Conservation (phyloP, 2,888 invertebrate species). For the Agrotis segetum region DNA sequence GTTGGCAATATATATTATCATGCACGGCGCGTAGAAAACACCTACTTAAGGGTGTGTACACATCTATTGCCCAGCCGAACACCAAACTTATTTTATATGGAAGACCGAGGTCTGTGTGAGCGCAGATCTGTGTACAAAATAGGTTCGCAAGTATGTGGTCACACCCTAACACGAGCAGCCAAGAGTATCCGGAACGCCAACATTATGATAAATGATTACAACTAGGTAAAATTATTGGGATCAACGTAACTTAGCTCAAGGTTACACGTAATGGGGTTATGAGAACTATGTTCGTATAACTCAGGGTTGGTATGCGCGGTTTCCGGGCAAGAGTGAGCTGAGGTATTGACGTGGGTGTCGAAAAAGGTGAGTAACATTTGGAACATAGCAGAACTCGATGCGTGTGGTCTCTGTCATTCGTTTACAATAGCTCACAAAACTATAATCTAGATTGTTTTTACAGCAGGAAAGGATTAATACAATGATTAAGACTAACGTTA, state of each 20-base stretch:
- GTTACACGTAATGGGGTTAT: constrained; percentile 49
- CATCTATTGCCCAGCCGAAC: constrained; percentile 13
- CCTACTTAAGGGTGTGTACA: constrained; percentile 45
- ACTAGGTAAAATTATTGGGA: constrained; percentile 61
- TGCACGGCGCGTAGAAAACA: constrained; percentile 57
- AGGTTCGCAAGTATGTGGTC: constrained; percentile 30
- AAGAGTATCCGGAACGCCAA: constrained; percentile 59
- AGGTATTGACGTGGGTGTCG: constrained; percentile 23
- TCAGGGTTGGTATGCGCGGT: constrained; percentile 22
- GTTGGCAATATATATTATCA: constrained; percentile 61
- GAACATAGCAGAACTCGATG: not conserved
- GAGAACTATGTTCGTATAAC: constrained; percentile 28
- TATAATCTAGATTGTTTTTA: not conserved
- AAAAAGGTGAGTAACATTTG: constrained; percentile 23
- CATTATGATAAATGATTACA: constrained; percentile 66
- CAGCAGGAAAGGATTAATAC: not conserved
- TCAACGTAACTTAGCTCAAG: constrained; percentile 62
- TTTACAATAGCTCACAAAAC: not conserved
- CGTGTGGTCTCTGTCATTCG: not conserved
- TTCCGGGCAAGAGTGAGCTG: constrained; percentile 29
- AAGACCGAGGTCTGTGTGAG: constrained; percentile 6
- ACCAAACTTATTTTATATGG: constrained; percentile 43
- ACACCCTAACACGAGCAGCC: constrained; percentile 41
- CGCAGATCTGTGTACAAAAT: constrained; percentile 33
- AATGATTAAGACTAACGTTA: constrained; percentile 5